Evolutionary conservation across 2,888 invertebrate species (phyloP).

Genomic region (Ganaspis brasiliensis): DNA sequence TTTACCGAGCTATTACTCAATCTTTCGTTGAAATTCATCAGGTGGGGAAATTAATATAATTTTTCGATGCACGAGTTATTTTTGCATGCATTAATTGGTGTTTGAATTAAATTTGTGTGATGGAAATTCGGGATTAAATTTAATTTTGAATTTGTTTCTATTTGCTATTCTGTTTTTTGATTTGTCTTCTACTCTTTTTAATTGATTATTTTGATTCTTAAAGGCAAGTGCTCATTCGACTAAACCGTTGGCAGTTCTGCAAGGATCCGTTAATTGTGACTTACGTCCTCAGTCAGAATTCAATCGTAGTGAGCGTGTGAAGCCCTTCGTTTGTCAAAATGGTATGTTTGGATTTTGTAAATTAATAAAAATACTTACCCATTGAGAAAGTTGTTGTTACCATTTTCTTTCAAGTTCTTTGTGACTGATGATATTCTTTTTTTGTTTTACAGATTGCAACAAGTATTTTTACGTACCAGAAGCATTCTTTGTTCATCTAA

Average conservation of each 20-base stretch:
- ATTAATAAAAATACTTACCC: no score
- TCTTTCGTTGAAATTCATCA: constrained; percentile 85
- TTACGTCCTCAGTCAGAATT: constrained; percentile 66
- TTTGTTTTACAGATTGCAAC: constrained; percentile 71
- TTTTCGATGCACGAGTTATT: background rate
- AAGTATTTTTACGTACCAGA: constrained; percentile 76
- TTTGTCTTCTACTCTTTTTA: no score
- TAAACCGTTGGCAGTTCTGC: constrained; percentile 54
- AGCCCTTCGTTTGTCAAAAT: constrained; percentile 75
- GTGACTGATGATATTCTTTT: constrained; percentile 11
- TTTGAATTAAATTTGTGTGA: background rate
- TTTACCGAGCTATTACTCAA: constrained; percentile 85
- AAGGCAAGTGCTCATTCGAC: constrained; percentile 49
- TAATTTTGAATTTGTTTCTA: no score
- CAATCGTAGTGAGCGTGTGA: constrained; percentile 68
- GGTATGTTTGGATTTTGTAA: constrained; percentile 62
- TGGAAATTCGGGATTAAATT: no score
- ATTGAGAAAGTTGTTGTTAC: no score
- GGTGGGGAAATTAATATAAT: constrained; percentile 63
- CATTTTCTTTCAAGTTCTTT: background rate
- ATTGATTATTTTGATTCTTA: background rate
- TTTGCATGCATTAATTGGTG: background rate
- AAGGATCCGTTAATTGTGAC: constrained; percentile 51
- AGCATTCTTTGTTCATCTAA: constrained; percentile 75
- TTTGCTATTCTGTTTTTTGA: background rate